These are phyloP conservation scores for Verasper variegatus DNA, from an alignment of 2,113 vertebrate genomes.

Conservation along the genomic window DNA sequence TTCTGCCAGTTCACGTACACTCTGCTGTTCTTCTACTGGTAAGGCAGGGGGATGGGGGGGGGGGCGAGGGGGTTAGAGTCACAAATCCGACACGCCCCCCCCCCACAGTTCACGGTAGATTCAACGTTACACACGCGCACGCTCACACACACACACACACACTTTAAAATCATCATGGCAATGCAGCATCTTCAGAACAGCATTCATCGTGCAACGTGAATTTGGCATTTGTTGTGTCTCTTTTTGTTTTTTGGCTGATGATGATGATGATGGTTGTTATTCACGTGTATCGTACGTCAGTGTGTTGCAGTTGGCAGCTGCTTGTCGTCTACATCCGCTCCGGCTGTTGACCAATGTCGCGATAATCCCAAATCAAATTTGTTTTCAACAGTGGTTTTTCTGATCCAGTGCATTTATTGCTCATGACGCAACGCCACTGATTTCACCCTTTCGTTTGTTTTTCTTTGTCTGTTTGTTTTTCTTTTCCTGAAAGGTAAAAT, in stretches of 20 bases:
- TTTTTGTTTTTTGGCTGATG: constrained; percentile 19
- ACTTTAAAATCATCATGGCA: constrained; percentile 34
- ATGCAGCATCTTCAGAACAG: constrained; percentile 63
- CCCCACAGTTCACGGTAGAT: constrained; percentile 43
- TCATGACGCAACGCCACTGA: constrained; percentile 56
- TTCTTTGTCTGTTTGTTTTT: neutral
- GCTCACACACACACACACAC: constrained; percentile 9
- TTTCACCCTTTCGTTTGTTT: neutral
- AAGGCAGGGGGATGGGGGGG: constrained; percentile 53
- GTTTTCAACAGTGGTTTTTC: constrained; percentile 32
- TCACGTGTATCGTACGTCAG: constrained; percentile 48
- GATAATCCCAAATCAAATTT: constrained; percentile 24
- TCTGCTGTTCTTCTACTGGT: constrained; percentile 65
- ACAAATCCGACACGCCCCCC: constrained; percentile 31
- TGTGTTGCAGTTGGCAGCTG: constrained; percentile 38
- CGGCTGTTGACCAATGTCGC: constrained; percentile 34
- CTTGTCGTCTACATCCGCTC: constrained; percentile 17
- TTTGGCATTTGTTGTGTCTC: constrained; percentile 33
- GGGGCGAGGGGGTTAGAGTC: constrained; percentile 48
- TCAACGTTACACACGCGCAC: constrained; percentile 8
- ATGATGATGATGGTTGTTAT: constrained; percentile 43
- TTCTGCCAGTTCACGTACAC: constrained; percentile 67
- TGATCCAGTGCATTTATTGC: constrained; percentile 70
- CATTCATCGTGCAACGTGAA: constrained; percentile 65
- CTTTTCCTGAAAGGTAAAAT: constrained; percentile 58